Conservation (phyloP, 2,888 invertebrate species). For the Scaptomyza tumidula region DNA sequence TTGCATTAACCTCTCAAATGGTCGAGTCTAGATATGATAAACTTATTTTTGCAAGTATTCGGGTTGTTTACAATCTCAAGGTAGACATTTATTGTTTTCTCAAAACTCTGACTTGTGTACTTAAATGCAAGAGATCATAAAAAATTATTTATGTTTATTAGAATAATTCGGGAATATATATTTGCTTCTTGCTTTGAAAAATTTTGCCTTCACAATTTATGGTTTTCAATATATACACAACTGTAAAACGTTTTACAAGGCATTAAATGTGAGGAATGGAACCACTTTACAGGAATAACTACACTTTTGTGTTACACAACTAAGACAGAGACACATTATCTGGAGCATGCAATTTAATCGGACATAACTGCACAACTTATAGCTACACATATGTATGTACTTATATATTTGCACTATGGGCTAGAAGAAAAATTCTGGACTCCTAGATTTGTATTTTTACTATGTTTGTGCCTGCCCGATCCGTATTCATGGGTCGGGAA, state of each 20-base stretch:
- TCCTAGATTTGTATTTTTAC: constrained; percentile 5
- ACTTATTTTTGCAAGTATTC: not conserved
- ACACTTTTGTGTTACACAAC: not conserved
- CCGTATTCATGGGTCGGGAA: constrained; percentile 29
- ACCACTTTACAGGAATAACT: constrained; percentile 5
- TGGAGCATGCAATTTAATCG: not conserved
- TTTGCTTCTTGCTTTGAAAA: not conserved
- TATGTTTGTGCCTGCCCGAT: not conserved
- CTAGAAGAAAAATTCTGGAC: constrained; percentile 41
- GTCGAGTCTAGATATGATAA: not conserved
- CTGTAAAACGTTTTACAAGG: constrained; percentile 36
- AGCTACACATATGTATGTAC: constrained; percentile 13
- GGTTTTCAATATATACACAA: not conserved
- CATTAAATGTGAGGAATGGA: constrained; percentile 60
- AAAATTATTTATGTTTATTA: not conserved
- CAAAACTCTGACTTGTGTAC: not conserved
- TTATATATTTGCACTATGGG: constrained; percentile 62
- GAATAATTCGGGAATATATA: not conserved
- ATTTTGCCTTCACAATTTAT: not conserved
- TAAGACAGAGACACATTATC: constrained; percentile 19
- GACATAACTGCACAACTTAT: constrained; percentile 3
- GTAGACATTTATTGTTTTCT: not conserved
- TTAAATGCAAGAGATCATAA: not conserved
- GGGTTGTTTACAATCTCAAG: not conserved
- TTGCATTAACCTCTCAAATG: not conserved